Evolutionary conservation across 2,113 vertebrate genomes (phyloP), one percentile per base, ranked within the genome.

Genomic region (Eidolon helvum): DNA sequence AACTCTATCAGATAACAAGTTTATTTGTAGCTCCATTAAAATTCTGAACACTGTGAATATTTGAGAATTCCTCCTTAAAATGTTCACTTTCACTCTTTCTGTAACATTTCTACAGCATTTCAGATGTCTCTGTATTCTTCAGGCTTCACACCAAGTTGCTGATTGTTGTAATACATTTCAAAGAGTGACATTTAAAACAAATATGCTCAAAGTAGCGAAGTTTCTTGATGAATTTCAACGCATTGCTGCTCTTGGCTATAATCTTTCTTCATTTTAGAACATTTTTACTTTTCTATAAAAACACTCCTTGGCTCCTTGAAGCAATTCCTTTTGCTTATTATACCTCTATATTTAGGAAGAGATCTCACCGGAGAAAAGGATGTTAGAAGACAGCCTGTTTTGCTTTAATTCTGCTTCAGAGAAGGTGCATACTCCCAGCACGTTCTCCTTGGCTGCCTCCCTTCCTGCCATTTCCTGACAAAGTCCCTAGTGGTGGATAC

Each of bases 101-200:
- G 63, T 33, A 86, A 94, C 11, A 22, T 94, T 90, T 91, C 74
- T 35, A 75, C 48, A 55, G 33, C 72, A 85, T 89, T 91, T 79
- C 38, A 94, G 74, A 71, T 77, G 77, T 33, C 74, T 92, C 82
- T 90, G 30, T 53, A 86, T 96, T 93, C 78, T 94, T 87, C 50
- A 86, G 80, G 53, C 55, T 72, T 94, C 53, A 75, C n/a, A 35
- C 15, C 48, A 91, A 86, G 45, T 61, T 97, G 75, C 72, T 55
- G 45, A 90, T 68, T 89, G 90, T 91, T 95, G 38, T 55, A 94
- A 97, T 95, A 92, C 84, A 94, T 96, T 97, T 96, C 61, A 74
- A 82, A 95, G 6, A 69, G 35, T 77, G 69, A 90, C 30, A 94
- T 96, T 97, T 87, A 87, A 92, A 95, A 93, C 66, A 96, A 90